Conservation (phyloP, 2,797 vertebrate genomes). For the Vireo griseus region DNA sequence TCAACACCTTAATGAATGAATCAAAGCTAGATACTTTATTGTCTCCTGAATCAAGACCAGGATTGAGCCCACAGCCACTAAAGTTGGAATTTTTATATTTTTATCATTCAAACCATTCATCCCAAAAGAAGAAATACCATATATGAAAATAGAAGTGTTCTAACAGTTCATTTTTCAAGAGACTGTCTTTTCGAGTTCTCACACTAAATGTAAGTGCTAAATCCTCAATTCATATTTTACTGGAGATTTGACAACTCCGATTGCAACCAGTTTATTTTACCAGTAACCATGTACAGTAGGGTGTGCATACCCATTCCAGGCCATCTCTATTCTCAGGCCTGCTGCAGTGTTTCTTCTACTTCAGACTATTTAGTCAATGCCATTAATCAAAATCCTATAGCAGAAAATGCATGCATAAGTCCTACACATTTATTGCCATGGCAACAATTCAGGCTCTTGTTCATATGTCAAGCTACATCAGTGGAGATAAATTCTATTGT, state of each 20-base stretch:
- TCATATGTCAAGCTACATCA: slow-evolving; percentile 99
- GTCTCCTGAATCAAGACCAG: background rate
- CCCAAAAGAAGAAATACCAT: background rate
- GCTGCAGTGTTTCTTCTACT: slow-evolving; percentile 68
- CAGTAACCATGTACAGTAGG: slow-evolving; percentile 18
- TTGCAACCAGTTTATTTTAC: slow-evolving; percentile 13
- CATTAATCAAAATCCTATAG: slow-evolving; percentile 98
- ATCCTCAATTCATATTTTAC: slow-evolving; percentile 30
- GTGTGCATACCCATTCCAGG: slow-evolving; percentile 7
- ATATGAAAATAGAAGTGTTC: background rate
- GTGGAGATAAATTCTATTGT: slow-evolving; percentile 96
- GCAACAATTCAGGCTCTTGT: slow-evolving; percentile 99
- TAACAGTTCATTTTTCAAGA: slow-evolving; percentile 6
- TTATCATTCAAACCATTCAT: background rate
- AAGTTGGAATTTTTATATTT: background rate
- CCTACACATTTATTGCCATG: slow-evolving; percentile 98
- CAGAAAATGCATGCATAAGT: slow-evolving; percentile 99
- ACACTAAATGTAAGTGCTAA: background rate
- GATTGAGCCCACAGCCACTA: background rate
- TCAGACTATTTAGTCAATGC: slow-evolving; percentile 85
- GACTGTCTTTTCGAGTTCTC: slow-evolving; percentile 12
- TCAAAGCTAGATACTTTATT: background rate
- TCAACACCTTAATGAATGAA: background rate
- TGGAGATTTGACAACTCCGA: background rate
- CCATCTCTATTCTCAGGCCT: slow-evolving; percentile 59